These are phyloP conservation scores for Adrianichthys oophorus DNA, from an alignment of 2,797 vertebrate genomes.

Conservation along the genomic window DNA sequence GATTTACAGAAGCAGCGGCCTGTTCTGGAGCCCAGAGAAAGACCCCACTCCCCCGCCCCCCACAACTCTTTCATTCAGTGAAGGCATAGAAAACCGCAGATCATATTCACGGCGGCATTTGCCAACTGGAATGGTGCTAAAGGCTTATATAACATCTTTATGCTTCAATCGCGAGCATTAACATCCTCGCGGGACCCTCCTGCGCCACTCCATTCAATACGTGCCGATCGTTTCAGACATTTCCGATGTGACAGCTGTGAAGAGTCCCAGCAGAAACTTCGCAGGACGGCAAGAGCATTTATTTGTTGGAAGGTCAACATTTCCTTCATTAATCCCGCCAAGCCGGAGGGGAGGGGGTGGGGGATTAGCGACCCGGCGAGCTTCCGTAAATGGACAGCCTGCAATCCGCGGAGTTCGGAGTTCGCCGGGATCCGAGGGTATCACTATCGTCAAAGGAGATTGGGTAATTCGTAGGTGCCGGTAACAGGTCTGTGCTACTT, in stretches of 20 bases:
- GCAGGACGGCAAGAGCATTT: conserved; percentile 68
- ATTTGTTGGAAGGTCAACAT: conserved; percentile 73
- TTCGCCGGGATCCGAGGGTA: conserved; percentile 63
- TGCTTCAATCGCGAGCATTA: conserved; percentile 40
- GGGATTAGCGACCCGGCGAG: conserved; percentile 63
- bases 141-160: conserved; percentile 53
- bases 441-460: conserved; percentile 76
- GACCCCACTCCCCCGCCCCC: conserved; percentile 1
- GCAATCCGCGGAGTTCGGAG: conserved; percentile 62
- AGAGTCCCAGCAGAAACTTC: conserved; percentile 55
- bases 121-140: conserved; percentile 43
- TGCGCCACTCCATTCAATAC: conserved; percentile 34
- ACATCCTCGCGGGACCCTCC: conserved; percentile 39
- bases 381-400: conserved; percentile 72
- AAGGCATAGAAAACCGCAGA: conserved; percentile 51
- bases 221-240: conserved; percentile 51
- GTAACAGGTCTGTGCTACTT: conserved; percentile 81
- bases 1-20: conserved; percentile 72
- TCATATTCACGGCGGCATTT: conserved; percentile 49
- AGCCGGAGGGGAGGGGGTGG: conserved; percentile 29
- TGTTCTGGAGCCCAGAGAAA: conserved; percentile 58
- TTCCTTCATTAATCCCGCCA: conserved; percentile 75
- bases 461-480: conserved; percentile 79
- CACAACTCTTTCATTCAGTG: conserved; percentile 26
- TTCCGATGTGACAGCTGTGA: conserved; percentile 37